Evolutionary conservation across 2,113 vertebrate genomes (phyloP), one percentile per base, ranked within the genome.

Genomic region (Isurus oxyrinchus): DNA sequence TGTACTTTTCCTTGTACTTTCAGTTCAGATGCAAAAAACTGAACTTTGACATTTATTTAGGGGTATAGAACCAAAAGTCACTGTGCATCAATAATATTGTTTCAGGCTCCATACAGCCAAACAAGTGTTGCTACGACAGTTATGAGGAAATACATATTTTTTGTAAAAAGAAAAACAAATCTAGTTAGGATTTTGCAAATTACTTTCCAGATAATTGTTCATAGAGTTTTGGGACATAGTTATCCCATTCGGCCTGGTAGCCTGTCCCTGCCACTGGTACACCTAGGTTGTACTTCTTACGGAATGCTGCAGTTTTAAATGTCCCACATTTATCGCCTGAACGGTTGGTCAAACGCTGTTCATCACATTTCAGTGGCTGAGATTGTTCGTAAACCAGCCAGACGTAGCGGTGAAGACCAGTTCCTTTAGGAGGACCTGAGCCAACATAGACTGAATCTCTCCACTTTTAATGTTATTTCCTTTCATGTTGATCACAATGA

Each of bases 331-430:
- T 97, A 96, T 99, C 98, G 25, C 99, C 99, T 0, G 97, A 99
- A n/a, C 98, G 97, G 96, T 99, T 99, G 59, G 97, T 98, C 79
- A 99, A 98, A 79, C 98, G 21, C 0, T 97, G 55, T 97, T 99
- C 99, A 0, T 97, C 97, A 97, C 99, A 99, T 97, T 97, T 97
- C 81, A 99, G 97, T 0, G 96, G 96, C 84, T 97, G 97, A 0
- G 98, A 86, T 98, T 99, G 99, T 97, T 99, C 98, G 0, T 99
- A 99, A 96, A 99, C 99, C 97, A 99, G 98, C 99, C 99, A 99
- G 97, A 99, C 98, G 0, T 99, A 99, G 96, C 99, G 98, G 97
- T 99, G 99, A 55, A 99, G 98, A 96, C 99, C 99, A n/a, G n/a
- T n/a, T n/a, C n/a, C n/a, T n/a, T n/a, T n/a, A n/a, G n/a, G n/a